These are phyloP conservation scores for Sarcophilus harrisii DNA, from an alignment of 2,797 vertebrate species.

Conservation along the genomic window DNA sequence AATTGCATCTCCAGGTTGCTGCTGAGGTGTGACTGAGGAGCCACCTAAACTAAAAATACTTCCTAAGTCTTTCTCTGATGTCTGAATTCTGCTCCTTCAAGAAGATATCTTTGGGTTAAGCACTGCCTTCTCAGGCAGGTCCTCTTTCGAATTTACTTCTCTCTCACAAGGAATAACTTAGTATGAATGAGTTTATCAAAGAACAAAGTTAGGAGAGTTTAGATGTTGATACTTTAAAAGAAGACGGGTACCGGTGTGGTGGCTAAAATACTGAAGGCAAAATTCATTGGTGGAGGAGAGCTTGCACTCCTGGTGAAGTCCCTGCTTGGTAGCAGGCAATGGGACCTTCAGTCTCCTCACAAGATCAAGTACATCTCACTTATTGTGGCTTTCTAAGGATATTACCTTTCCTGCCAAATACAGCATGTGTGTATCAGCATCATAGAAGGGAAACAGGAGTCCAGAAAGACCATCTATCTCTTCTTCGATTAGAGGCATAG, in stretches of 20 bases:
- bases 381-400: not conserved
- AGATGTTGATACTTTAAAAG: not conserved
- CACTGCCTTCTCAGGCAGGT: not conserved
- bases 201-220: not conserved
- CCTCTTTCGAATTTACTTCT: not conserved
- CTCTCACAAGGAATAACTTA: not conserved
- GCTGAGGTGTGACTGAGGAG: not conserved
- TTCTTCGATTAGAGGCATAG: slow-evolving; percentile 95
- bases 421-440: slow-evolving; percentile 97
- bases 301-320: not conserved
- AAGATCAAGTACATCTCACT: not conserved
- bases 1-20: not conserved
- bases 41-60: not conserved
- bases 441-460: slow-evolving; percentile 97
- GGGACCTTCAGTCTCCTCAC: not conserved
- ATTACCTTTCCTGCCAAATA: slow-evolving; percentile 98
- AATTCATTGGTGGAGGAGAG: not conserved
- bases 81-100: not conserved
- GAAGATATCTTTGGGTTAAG: not conserved
- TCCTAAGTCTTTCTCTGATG: not conserved
- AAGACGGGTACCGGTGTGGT: not conserved
- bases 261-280: not conserved
- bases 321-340: not conserved
- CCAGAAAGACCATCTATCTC: slow-evolving; percentile 98
- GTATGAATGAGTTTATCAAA: not conserved